Percentiles rank a stretch among this genome's conserved stretches.
Evolutionary conservation across 1,140 invertebrate genomes (phyloP).

Genomic region (Ruditapes philippinarum): DNA sequence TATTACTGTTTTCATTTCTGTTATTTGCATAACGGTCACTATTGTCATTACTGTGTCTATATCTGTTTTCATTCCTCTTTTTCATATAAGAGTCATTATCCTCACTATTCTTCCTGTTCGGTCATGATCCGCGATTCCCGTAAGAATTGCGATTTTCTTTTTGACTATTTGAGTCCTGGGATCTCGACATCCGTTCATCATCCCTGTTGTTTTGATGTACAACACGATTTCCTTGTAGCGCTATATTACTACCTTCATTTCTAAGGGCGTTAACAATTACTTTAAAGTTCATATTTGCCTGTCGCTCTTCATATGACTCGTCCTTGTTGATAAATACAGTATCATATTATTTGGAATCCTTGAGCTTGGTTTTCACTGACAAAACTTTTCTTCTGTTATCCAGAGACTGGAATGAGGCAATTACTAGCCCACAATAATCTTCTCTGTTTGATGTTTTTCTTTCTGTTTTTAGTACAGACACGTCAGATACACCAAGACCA

Average conservation of each 20-base stretch:
- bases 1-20: background rate
- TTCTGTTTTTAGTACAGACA: background rate
- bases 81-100: background rate
- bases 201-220: background rate
- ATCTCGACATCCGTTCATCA: background rate
- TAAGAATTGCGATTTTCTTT: background rate
- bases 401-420: background rate
- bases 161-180: background rate
- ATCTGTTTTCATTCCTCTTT: background rate
- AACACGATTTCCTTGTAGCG: background rate
- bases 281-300: background rate
- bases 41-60: background rate
- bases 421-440: background rate
- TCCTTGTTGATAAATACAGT: constrained; percentile 7
- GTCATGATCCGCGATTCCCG: background rate
- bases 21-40: background rate
- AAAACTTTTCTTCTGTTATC: background rate
- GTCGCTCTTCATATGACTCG: background rate
- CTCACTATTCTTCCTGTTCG: background rate
- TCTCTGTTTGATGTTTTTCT: background rate
- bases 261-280: background rate
- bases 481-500: background rate
- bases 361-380: background rate
- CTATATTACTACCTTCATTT: background rate
- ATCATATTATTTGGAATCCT: background rate